Conservation (phyloP, 92 coral and sea anemone species). For the Chrysogorgia sp. region DNA sequence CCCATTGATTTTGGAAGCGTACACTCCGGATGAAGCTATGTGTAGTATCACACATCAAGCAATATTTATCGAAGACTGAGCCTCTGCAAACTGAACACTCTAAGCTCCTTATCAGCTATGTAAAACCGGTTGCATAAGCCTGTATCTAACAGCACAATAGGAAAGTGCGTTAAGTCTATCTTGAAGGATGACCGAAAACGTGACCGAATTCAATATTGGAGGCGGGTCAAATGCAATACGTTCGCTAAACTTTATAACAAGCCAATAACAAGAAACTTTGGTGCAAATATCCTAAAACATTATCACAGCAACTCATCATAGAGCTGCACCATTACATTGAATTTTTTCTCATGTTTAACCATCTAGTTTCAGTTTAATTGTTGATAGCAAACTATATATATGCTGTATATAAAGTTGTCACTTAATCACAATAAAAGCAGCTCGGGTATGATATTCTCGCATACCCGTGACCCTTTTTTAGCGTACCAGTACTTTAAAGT, state of each 20-base stretch:
- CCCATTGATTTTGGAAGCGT: not conserved
- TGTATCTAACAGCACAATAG: slow-evolving; percentile 12
- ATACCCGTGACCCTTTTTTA: no score
- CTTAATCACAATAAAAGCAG: no score
- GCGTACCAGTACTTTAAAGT: slow-evolving; percentile 57
- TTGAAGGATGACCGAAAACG: slow-evolving; percentile 54
- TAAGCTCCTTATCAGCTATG: slow-evolving; percentile 46
- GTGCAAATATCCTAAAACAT: slow-evolving; percentile 34
- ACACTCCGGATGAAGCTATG: slow-evolving; percentile 18
- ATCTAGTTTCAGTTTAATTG: no score
- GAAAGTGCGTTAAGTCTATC: slow-evolving; percentile 37
- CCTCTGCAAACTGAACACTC: slow-evolving; percentile 30
- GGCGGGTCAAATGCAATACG: slow-evolving; percentile 63
- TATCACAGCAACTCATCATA: slow-evolving; percentile 22
- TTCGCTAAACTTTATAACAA: slow-evolving; percentile 58
- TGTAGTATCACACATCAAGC: slow-evolving; percentile 37
- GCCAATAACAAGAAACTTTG: slow-evolving; percentile 52
- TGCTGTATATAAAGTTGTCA: no score
- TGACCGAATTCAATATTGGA: slow-evolving; percentile 39
- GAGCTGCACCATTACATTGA: no score
- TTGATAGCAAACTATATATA: no score
- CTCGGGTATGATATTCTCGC: no score
- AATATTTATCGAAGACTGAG: slow-evolving; percentile 45
- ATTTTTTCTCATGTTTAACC: no score
- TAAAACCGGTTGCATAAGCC: slow-evolving; percentile 58